Evolutionary conservation across 2,113 vertebrate species (phyloP), one percentile per base, ranked within the genome.

Genomic region (Melanostigma gelatinosum): DNA sequence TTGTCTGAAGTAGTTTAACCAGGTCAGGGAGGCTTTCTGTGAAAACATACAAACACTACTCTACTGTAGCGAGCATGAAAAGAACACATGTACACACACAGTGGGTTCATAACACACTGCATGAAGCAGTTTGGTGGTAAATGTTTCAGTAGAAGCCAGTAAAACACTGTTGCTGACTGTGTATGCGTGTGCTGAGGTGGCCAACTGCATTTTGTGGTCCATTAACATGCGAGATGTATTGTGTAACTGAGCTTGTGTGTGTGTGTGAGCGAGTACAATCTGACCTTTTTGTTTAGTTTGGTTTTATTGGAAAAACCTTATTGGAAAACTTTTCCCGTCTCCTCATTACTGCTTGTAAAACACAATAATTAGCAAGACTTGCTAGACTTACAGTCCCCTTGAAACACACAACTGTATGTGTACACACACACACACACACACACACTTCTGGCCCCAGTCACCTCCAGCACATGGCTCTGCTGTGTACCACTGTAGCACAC

Each of bases 271-370:
- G 32, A 32, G 32, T 4, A 40, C 42, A 68, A 42, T 44, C 40
- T 48, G 55, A 52, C 57, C 48, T 79, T 52, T 54, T 71, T 55
- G 44, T 69, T 75, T 75, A 29, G 36, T 38, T 79, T 70, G 32
- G 38, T 70, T 89, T 86, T 79, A 86, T 48, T 72, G 81, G 77
- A 15, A 87, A 89, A 87, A 89, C 84, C 87, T 91, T 91, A 24
- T 24, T 24, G 24, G 90, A 85, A 85, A 91, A 88, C 82, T 67
- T 40, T 50, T 74, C 74, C 66, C 10, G 54, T 85, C 72, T 66
- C 61, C 70, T 87, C 77, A 80, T 88, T 85, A 85, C 74, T 50
- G 76, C 84, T 72, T 77, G 57, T 88, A 87, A 89, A 91, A 85
- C 54, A 61, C 20, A 77, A 79, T 82, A 71, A 90, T 87, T 87